phyloP scores from a whole-genome alignment of 1,140 invertebrate genomes.

The Drosophila prosaltans region DNA sequence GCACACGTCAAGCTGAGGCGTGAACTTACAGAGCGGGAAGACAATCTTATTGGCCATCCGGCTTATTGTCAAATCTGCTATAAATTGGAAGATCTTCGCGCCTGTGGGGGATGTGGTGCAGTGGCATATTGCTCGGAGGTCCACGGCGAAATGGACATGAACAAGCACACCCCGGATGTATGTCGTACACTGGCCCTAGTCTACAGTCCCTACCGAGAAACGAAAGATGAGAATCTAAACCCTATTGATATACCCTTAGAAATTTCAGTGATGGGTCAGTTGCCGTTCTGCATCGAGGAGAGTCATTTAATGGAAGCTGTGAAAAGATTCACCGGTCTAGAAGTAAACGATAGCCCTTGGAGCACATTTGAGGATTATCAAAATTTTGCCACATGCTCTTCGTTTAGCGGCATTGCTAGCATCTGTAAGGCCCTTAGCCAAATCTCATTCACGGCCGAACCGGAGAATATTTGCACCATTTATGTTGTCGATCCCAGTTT shows the following conservation, averaged over 20 bases:
- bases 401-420: slow-evolving; percentile 61
- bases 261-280: neutral
- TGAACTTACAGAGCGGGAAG: slow-evolving; percentile 36
- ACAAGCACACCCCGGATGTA: slow-evolving; percentile 26
- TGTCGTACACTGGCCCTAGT: slow-evolving; percentile 47
- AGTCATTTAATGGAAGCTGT: slow-evolving; percentile 43
- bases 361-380: slow-evolving; percentile 39
- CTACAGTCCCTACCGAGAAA: slow-evolving; percentile 43
- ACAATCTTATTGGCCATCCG: slow-evolving; percentile 53
- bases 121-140: slow-evolving; percentile 52
- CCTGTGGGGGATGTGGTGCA: slow-evolving; percentile 41
- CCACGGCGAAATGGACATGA: slow-evolving; percentile 32
- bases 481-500: slow-evolving; percentile 55
- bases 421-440: slow-evolving; percentile 45
- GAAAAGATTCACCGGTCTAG: slow-evolving; percentile 20
- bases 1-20: slow-evolving; percentile 34
- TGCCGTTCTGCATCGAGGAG: neutral
- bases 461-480: slow-evolving; percentile 17
- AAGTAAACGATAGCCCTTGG: slow-evolving; percentile 22
- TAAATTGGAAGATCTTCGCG: slow-evolving; percentile 1
- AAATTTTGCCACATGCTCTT: slow-evolving; percentile 44
- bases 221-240: slow-evolving; percentile 6
- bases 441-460: slow-evolving; percentile 3
- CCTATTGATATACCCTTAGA: slow-evolving; percentile 14
- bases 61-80: slow-evolving; percentile 54